These are phyloP conservation scores for Drosophila gaucha DNA, from an alignment of 2,888 invertebrate species.

Conservation along the genomic window DNA sequence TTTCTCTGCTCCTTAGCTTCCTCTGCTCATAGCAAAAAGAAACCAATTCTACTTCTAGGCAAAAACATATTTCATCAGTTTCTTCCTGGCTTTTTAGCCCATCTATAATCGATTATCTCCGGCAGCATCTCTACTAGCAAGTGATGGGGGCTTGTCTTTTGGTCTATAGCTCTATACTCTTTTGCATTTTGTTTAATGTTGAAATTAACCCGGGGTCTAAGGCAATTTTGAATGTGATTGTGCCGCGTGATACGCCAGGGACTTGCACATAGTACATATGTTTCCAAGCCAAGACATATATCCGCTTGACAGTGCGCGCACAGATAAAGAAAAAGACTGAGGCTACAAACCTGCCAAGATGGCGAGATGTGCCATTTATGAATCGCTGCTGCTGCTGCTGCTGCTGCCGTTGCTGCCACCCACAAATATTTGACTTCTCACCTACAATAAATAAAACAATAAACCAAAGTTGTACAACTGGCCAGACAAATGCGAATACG, in stretches of 20 bases:
- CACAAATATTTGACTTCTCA: conserved; percentile 80
- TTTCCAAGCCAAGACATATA: conserved; percentile 34
- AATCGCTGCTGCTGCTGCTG: conserved; percentile 38
- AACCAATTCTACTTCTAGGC: background rate
- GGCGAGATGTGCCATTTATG: conserved; percentile 74
- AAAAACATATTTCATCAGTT: conserved; percentile 1
- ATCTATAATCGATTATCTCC: conserved; percentile 31
- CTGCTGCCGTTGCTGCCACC: conserved; percentile 59
- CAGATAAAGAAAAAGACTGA: conserved; percentile 54
- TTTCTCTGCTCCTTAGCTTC: background rate
- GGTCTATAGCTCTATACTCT: conserved; percentile 5
- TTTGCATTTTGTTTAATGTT: conserved; percentile 67
- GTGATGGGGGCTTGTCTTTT: conserved; percentile 57
- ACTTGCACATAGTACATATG: conserved; percentile 31
- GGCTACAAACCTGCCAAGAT: conserved; percentile 72
- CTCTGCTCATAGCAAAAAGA: background rate
- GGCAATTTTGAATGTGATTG: conserved; percentile 48
- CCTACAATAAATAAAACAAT: conserved; percentile 79
- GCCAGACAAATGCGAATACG: conserved; percentile 66
- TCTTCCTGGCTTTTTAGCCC: background rate
- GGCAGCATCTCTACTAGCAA: conserved; percentile 34
- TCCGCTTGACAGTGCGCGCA: conserved; percentile 61
- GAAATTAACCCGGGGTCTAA: conserved; percentile 69
- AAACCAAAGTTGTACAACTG: conserved; percentile 69
- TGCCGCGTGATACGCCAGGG: conserved; percentile 54